These are phyloP conservation scores for Platycercus adscitus DNA, from an alignment of 2,113 vertebrate species.

Conservation along the genomic window DNA sequence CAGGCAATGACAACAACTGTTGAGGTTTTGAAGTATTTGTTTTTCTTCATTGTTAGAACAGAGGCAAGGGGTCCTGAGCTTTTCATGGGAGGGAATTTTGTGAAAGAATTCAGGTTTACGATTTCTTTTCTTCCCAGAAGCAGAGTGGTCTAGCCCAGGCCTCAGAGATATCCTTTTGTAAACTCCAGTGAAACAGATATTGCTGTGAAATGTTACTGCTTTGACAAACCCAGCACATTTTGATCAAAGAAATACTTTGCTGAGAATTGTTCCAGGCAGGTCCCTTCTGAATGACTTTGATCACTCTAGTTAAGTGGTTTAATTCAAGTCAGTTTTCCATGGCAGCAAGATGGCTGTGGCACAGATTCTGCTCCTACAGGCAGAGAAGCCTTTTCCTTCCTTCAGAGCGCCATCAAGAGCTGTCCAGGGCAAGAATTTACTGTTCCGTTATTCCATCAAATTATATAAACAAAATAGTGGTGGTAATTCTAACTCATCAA, in stretches of 20 bases:
- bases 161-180: neutral
- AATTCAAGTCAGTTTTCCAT: neutral
- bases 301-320: neutral
- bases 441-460: neutral
- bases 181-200: neutral
- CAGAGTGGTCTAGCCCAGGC: neutral
- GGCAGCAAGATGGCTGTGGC: neutral
- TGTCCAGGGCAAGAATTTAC: neutral
- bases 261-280: neutral
- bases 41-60: neutral
- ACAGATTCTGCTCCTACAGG: neutral
- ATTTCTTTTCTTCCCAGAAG: neutral
- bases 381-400: neutral
- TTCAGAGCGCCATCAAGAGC: neutral
- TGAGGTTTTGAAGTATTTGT: neutral
- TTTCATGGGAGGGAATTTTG: neutral
- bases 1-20: neutral
- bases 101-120: neutral
- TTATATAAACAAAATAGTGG: neutral
- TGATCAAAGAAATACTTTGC: conserved; percentile 16
- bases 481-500: neutral
- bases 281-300: neutral
- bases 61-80: neutral
- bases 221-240: neutral
- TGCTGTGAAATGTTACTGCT: neutral